Evolutionary conservation across 2,797 vertebrate genomes (phyloP).

Genomic region (Hippopotamyrus pictus): DNA sequence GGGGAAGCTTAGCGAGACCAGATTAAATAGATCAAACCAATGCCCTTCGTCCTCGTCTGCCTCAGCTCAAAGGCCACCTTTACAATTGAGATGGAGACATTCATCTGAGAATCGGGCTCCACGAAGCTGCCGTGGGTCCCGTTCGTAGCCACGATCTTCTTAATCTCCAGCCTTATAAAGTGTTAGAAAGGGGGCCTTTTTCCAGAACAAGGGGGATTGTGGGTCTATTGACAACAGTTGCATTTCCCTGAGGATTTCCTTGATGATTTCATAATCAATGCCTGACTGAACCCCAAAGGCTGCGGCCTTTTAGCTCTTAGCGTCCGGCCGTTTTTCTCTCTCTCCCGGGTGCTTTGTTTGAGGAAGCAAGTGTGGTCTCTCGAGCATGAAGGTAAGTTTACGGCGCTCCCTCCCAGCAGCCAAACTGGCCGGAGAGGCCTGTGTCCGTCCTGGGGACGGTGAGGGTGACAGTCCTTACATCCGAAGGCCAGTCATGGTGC

Average conservation of each 20-base stretch:
- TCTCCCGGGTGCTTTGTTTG: conserved; percentile 28
- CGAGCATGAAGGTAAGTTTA: not conserved
- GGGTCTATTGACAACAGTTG: conserved; percentile 57
- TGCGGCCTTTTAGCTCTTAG: not conserved
- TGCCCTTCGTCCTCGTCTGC: conserved; percentile 19
- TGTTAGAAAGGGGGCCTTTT: not conserved
- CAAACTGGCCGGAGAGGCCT: not conserved
- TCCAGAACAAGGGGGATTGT: conserved; percentile 21
- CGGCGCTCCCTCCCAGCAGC: not conserved
- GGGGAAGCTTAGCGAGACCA: conserved; percentile 54
- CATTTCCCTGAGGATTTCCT: conserved; percentile 56
- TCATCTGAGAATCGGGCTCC: conserved; percentile 72
- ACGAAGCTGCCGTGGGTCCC: conserved; percentile 36
- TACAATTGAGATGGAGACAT: conserved; percentile 57
- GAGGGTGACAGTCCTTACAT: not conserved
- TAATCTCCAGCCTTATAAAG: conserved; percentile 18
- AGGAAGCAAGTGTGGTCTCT: conserved; percentile 25
- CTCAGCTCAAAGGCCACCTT: conserved; percentile 44
- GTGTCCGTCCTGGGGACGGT: not conserved
- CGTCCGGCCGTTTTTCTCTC: not conserved
- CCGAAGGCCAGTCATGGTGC: not conserved
- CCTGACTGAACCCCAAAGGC: conserved; percentile 52
- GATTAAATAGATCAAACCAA: conserved; percentile 57
- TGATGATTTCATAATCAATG: conserved; percentile 62
- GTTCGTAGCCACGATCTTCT: not conserved